Conservation (phyloP, 2,888 invertebrate genomes). For the Andrena fulva region DNA sequence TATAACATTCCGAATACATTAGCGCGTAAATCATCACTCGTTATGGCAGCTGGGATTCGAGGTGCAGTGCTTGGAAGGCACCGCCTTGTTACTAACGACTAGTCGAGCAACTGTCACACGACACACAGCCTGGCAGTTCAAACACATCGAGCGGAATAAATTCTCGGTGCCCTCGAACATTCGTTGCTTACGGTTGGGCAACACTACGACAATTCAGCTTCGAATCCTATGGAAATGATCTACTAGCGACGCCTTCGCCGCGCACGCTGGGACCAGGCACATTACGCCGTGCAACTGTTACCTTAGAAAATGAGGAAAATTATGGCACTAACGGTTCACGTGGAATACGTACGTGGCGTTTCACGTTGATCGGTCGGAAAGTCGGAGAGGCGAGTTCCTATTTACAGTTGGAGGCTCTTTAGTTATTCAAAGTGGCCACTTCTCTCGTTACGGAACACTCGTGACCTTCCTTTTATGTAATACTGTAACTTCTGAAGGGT, state of each 20-base stretch:
- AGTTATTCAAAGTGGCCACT: too few relatives aligned
- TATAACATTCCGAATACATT: slow-evolving; percentile 37
- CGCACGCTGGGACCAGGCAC: not conserved
- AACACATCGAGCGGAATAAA: slow-evolving; percentile 28
- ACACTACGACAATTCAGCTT: slow-evolving; percentile 11
- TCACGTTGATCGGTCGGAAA: too few relatives aligned
- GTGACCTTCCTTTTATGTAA: too few relatives aligned
- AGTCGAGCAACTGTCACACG: slow-evolving; percentile 19
- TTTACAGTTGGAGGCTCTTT: too few relatives aligned
- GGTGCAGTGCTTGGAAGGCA: not conserved
- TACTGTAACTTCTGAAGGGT: too few relatives aligned
- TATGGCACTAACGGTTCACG: too few relatives aligned
- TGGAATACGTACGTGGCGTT: too few relatives aligned
- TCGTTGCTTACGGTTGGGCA: slow-evolving; percentile 3
- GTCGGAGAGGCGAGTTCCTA: too few relatives aligned
- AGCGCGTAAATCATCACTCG: slow-evolving; percentile 59
- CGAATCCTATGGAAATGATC: slow-evolving; percentile 8
- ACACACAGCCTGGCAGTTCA: slow-evolving; percentile 3
- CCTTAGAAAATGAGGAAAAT: too few relatives aligned
- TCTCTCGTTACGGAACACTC: too few relatives aligned
- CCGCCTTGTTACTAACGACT: slow-evolving; percentile 28
- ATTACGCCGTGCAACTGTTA: too few relatives aligned
- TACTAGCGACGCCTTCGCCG: slow-evolving; percentile 2
- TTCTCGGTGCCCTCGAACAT: slow-evolving; percentile 16
- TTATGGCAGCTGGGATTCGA: slow-evolving; percentile 36